phyloP scores from a whole-genome alignment of 2,888 invertebrate genomes.

The Cataglyphis livida region DNA sequence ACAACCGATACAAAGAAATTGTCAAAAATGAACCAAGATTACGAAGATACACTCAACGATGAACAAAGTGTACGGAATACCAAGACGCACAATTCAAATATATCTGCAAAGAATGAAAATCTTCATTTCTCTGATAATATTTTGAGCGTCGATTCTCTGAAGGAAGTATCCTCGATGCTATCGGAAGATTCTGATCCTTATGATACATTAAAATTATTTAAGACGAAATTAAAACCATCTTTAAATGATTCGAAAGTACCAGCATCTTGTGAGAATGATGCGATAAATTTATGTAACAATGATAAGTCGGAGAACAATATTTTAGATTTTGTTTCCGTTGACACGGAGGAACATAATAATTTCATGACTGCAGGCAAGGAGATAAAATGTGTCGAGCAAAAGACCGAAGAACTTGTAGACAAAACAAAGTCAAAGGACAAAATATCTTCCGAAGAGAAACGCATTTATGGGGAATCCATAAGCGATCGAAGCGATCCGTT shows the following conservation, averaged over 20 bases:
- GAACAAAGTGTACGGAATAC: slow-evolving; percentile 24
- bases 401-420: slow-evolving; percentile 60
- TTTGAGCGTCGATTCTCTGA: slow-evolving; percentile 69
- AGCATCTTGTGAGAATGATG: slow-evolving; percentile 7
- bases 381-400: slow-evolving; percentile 50
- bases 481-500: slow-evolving; percentile 95
- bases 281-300: neutral
- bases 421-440: slow-evolving; percentile 70
- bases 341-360: slow-evolving; percentile 61
- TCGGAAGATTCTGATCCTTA: slow-evolving; percentile 79
- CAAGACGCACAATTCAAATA: slow-evolving; percentile 55
- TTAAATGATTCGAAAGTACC: slow-evolving; percentile 57
- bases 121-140: slow-evolving; percentile 56
- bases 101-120: slow-evolving; percentile 59
- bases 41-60: slow-evolving; percentile 30
- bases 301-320: slow-evolving; percentile 37
- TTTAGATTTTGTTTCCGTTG: slow-evolving; percentile 25
- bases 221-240: slow-evolving; percentile 70
- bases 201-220: slow-evolving; percentile 83
- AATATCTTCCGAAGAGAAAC: slow-evolving; percentile 82
- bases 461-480: slow-evolving; percentile 87
- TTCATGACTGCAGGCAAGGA: slow-evolving; percentile 62
- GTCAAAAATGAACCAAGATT: slow-evolving; percentile 50
- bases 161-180: slow-evolving; percentile 77
- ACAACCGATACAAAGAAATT: slow-evolving; percentile 49